Base-by-base conservation (phyloP, 2,113 vertebrate genomes). In the Neotragus pygmaeus region DNA sequence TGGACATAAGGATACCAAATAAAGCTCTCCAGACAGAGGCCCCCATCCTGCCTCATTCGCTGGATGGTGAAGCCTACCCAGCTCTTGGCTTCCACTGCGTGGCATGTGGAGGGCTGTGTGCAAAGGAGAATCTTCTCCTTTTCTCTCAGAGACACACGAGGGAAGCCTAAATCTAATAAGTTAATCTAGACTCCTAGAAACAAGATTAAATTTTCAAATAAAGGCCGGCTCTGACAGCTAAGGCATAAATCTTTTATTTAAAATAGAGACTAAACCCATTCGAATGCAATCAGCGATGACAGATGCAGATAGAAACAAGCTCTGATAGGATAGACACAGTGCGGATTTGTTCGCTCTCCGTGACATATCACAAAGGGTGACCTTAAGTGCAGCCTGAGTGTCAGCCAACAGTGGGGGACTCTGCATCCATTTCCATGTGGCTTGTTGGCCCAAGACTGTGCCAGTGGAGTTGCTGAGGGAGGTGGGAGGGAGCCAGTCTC, bases 211-310 rank as follows among this genome's bases (percentile, higher is more conserved):
- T 98, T 99, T 98, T 99, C 99, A 99, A 98, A 99, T 98, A 98
- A 98, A 98, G 98, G 97, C 98, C 95, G 94, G 96, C 96, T 97
- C 94, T 98, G 98, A 99, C 98, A 99, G 98, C 98, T 97, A 97
- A 98, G 97, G 98, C 98, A 98, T 99, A 98, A 98, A 99, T 99
- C 98, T 99, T 98, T 98, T 99, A 98, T 99, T 99, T 99, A 99
- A 98, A 99, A 98, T 90, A 99, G 98, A 98, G 98, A 98, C 95
- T 95, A 98, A 98, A 66, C 90, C 97, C 33, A 93, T 98, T 98
- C 98, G 98, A 98, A 98, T 98, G 97, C 98, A 98, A 99, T 99
- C 98, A 98, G 97, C 57, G 81, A 97, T 98, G 98, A 99, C 98
- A 98, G 98, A 98, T 98, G 98, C 97, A 98, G 98, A 94, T 97